Base-by-base conservation (phyloP, 1,140 invertebrate species). In the Nixonia krombeini region DNA sequence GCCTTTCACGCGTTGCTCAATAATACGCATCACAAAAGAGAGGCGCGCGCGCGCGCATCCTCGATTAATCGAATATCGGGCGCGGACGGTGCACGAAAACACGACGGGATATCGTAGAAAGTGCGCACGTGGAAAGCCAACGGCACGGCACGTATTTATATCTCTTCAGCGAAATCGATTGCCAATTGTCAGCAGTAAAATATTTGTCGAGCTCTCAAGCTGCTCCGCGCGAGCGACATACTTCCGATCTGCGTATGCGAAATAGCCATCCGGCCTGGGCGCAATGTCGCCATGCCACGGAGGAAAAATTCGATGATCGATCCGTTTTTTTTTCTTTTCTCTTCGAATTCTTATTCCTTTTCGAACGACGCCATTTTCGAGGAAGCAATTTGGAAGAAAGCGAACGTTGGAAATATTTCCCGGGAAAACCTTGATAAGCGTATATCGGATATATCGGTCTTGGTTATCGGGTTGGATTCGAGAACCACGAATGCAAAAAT, bases 161-260 rank as follows among this genome's bases (percentile, higher is more conserved):
- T 63, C 28, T 49, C 38, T 69, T 63, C 58, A 55, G 26, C 49
- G 59, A 58, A 62, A 69, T 69, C 53, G 56, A 67, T 59, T 59
- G 33, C 31, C 50, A 68, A 68, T 68, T 49, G 65, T 68, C 65
- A 68, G 65, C 65, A 58, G 23, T 49, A 7, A 55, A 69, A 61
- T 53, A 57, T 62, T 57, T 51, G 31, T 51, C 46, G 31, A 45
- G 38, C 38, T 17, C 26, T 47, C 35, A 26, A 33, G 44, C 44
- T 56, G 45, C 42, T 58, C 31, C 53, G 35, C 42, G 12, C 44
- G 15, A 38, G 29, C 45, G 40, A 67, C 44, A 67, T 67, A 41
- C 51, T 67, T 67, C 38, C 38, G 50, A 57, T 55, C 28, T 35
- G 31, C 47, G 41, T 38, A 50, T 66, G 44, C 40, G 50, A 66